Base-by-base conservation (phyloP, 2,797 vertebrate genomes). In the Linurgus olivaceus region DNA sequence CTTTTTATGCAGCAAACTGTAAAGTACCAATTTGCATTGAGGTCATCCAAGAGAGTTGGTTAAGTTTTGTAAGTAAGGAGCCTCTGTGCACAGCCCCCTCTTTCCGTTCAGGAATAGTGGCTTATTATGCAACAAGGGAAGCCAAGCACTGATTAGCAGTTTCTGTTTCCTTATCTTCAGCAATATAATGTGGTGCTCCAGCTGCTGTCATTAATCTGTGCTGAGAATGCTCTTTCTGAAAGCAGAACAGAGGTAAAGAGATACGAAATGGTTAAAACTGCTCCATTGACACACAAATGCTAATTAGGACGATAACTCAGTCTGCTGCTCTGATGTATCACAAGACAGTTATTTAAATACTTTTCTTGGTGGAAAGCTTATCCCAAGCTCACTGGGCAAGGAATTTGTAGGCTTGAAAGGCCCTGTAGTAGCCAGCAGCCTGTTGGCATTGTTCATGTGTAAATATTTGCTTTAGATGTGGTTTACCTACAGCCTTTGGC, bases 401-500 rank as follows among this genome's bases (percentile, higher is more conserved):
- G 21, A 68, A 42, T 48, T 54, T 51, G 48, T 12, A 55, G 59
- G 77, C 40, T 82, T 66, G 79, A 48, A 76, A 63, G 61, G 61
- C 19, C 10, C 1, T 3, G 18, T 29, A 42, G 54, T 83, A 88
- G 88, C 68, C 71, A 73, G 80, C 62, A 72, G 86, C n/a, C 74
- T 14, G 13, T 4, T 40, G 70, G 66, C 77, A 11, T 94, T 80
- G 91, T 40, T 70, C 21, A 17, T 38, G 9, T 70, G 61, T 70
- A 89, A 96, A 88, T 95, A 67, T 89, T 94, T 79, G 71, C 52
- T 50, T 33, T 71, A 79, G 55, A 50, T 35, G 37, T 50, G 81
- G 45, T 62, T 65, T 65, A 35, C 2, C 4, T 29, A 51, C 72
- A 77, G 21, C 83, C 84, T 95, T n/a, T 54, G 52, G 52, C 31